These are phyloP conservation scores for Tillus elongatus DNA, from an alignment of 2,888 invertebrate genomes.

Conservation along the genomic window DNA sequence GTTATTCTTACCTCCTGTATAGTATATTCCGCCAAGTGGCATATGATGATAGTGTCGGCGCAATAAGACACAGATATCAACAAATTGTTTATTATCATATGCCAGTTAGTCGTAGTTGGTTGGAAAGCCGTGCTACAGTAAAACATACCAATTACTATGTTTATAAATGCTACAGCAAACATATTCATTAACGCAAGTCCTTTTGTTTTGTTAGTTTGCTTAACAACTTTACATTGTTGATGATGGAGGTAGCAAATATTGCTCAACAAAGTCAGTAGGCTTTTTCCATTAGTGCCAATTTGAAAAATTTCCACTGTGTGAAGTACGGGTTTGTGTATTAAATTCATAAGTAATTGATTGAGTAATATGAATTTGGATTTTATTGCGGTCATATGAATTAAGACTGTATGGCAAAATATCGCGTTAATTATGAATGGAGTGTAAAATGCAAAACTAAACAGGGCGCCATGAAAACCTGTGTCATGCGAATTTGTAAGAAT, in stretches of 20 bases:
- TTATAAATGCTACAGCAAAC: slow-evolving; percentile 25
- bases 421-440: background rate
- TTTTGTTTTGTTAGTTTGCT: slow-evolving; percentile 23
- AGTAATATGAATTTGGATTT: background rate
- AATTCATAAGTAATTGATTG: background rate
- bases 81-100: slow-evolving; percentile 6
- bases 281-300: background rate
- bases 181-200: slow-evolving; percentile 23
- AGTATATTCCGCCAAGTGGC: slow-evolving; percentile 26
- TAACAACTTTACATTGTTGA: slow-evolving; percentile 24
- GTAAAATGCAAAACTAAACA: too few relatives aligned
- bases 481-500: background rate
- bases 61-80: slow-evolving; percentile 15
- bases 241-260: slow-evolving; percentile 24
- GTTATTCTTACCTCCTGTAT: slow-evolving; percentile 28
- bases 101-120: background rate
- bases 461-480: background rate
- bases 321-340: background rate
- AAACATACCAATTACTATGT: slow-evolving; percentile 25
- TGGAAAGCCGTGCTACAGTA: slow-evolving; percentile 2
- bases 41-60: slow-evolving; percentile 24
- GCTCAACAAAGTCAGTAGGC: background rate
- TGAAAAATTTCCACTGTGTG: background rate
- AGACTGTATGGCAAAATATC: background rate
- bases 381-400: background rate